Conservation (phyloP, 2,888 invertebrate genomes). For the Odontomyia ornata region DNA sequence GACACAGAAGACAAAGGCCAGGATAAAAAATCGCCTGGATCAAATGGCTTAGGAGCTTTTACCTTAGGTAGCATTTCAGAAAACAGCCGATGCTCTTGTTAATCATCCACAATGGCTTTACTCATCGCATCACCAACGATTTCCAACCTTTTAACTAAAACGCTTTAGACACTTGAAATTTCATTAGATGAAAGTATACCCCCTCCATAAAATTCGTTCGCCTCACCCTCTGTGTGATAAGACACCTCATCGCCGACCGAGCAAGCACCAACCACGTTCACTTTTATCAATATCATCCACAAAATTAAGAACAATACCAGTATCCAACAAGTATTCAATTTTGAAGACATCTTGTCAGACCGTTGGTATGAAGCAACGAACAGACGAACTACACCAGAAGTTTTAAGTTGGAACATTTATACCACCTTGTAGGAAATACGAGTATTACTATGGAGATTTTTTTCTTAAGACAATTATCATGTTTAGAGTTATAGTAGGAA, state of each 20-base stretch:
- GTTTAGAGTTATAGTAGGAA: background rate
- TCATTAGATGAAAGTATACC: background rate
- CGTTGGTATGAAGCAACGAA: background rate
- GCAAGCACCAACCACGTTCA: conserved; percentile 11
- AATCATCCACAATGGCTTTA: conserved; percentile 51
- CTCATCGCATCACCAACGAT: background rate
- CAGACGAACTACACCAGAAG: conserved; percentile 9
- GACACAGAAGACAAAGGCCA: conserved; percentile 63
- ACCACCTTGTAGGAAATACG: conserved; percentile 17
- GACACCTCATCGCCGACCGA: conserved; percentile 15
- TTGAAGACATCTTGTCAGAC: background rate
- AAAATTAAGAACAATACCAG: background rate
- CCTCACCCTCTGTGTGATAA: background rate
- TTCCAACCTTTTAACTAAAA: background rate
- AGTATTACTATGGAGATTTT: background rate
- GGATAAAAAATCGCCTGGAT: conserved; percentile 62
- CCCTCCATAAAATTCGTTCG: background rate
- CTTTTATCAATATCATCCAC: background rate
- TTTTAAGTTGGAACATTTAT: background rate
- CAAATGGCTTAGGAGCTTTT: conserved; percentile 61
- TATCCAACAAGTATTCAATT: background rate
- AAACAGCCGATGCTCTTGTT: conserved; percentile 64
- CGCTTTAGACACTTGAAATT: conserved; percentile 7
- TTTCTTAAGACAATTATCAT: background rate
- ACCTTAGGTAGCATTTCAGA: conserved; percentile 62